phyloP scores from a whole-genome alignment of 2,888 invertebrate species.

The Xanthia togata region DNA sequence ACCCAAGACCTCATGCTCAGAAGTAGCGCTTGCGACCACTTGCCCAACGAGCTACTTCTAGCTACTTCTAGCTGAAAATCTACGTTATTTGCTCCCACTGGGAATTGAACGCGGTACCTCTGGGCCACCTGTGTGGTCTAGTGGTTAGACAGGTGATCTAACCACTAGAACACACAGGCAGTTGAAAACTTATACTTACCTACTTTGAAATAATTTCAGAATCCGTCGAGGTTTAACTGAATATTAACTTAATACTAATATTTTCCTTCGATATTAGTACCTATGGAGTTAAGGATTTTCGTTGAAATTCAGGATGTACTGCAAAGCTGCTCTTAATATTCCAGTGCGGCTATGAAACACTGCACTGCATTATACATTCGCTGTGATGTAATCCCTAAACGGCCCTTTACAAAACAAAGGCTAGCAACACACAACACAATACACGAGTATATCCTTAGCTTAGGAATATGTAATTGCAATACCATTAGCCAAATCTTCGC shows the following conservation, averaged over 20 bases:
- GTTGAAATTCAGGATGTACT: background rate
- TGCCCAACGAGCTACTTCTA: no score
- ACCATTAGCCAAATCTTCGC: slow-evolving; percentile 36
- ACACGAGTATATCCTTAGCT: slow-evolving; percentile 5
- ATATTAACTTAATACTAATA: background rate
- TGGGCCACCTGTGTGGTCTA: no score
- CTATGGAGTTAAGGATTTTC: background rate
- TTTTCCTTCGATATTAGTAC: background rate
- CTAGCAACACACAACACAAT: background rate
- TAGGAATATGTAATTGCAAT: slow-evolving; percentile 35
- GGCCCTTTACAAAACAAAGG: slow-evolving; percentile 30
- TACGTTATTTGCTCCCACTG: no score
- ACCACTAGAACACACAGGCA: no score
- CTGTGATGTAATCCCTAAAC: slow-evolving; percentile 28
- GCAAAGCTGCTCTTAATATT: slow-evolving; percentile 1
- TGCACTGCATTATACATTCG: slow-evolving; percentile 10
- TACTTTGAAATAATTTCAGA: background rate
- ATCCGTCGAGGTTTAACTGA: background rate
- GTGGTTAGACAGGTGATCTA: no score
- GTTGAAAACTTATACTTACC: background rate
- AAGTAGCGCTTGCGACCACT: no score
- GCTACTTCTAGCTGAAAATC: no score
- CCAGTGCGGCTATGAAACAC: background rate
- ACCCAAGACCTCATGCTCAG: no score
- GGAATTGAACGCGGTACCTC: no score